These are phyloP conservation scores for Drosophila yooni DNA, from an alignment of 2,888 invertebrate species.

Conservation along the genomic window DNA sequence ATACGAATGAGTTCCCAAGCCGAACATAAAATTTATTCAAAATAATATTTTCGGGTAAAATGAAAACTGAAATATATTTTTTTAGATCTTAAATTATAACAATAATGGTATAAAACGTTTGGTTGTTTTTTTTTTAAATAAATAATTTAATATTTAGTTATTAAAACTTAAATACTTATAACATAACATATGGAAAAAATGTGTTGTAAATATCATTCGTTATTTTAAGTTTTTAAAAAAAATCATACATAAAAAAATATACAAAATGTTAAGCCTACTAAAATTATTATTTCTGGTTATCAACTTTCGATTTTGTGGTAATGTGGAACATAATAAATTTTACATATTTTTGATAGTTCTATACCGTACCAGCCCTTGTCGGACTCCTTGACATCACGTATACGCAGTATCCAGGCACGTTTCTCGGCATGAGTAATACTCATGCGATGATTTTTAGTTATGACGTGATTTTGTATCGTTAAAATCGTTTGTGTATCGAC, in stretches of 20 bases:
- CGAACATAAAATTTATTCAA: background rate
- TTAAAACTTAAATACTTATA: background rate
- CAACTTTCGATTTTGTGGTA: background rate
- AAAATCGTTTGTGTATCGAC: slow-evolving; percentile 96
- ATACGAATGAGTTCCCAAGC: background rate
- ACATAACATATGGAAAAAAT: background rate
- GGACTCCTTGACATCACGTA: slow-evolving; percentile 91
- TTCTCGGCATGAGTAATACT: slow-evolving; percentile 92
- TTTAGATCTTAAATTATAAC: background rate
- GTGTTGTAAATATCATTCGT: background rate
- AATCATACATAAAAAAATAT: background rate
- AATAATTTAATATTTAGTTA: background rate
- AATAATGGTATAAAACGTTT: background rate
- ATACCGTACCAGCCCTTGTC: slow-evolving; percentile 89
- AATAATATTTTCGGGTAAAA: background rate
- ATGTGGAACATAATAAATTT: no score
- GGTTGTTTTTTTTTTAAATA: background rate
- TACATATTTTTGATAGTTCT: slow-evolving; percentile 4
- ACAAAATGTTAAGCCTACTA: background rate
- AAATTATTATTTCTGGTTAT: background rate
- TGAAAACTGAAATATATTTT: background rate
- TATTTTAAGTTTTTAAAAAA: background rate
- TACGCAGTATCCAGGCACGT: slow-evolving; percentile 92
- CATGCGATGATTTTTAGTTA: slow-evolving; percentile 95
- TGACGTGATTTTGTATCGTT: slow-evolving; percentile 94